phyloP scores from a whole-genome alignment of 2,888 invertebrate genomes.

The Tipula lateralis region DNA sequence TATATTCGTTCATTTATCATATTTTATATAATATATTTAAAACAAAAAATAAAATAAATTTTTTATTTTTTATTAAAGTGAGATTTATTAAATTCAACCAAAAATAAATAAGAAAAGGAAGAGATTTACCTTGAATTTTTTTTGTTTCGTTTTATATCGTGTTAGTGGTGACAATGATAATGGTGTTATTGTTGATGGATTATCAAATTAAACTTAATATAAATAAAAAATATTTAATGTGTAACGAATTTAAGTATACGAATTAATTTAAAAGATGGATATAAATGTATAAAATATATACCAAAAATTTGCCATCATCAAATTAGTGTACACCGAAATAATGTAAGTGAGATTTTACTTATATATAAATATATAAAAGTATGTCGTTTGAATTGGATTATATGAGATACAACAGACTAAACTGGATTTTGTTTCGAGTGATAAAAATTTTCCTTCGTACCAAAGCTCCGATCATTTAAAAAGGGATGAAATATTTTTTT shows the following conservation, averaged over 20 bases:
- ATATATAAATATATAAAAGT: not conserved
- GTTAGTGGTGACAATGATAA: not conserved
- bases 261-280: not conserved
- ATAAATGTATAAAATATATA: not conserved
- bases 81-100: not conserved
- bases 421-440: slow-evolving; percentile 1
- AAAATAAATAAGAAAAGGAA: not conserved
- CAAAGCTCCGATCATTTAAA: not conserved
- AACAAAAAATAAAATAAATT: not conserved
- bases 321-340: not conserved
- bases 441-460: not conserved
- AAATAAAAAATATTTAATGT: not conserved
- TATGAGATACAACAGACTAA: not conserved
- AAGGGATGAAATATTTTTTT: not conserved
- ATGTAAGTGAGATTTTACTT: not conserved
- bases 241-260: not conserved
- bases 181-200: not conserved
- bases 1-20: not conserved
- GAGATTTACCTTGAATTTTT: not conserved
- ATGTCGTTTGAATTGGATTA: not conserved
- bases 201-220: not conserved
- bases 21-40: not conserved
- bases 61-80: not conserved
- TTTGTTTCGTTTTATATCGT: not conserved
- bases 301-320: not conserved